Conservation (phyloP, 2,888 invertebrate genomes). For the Eutolmus rufibarbis region DNA sequence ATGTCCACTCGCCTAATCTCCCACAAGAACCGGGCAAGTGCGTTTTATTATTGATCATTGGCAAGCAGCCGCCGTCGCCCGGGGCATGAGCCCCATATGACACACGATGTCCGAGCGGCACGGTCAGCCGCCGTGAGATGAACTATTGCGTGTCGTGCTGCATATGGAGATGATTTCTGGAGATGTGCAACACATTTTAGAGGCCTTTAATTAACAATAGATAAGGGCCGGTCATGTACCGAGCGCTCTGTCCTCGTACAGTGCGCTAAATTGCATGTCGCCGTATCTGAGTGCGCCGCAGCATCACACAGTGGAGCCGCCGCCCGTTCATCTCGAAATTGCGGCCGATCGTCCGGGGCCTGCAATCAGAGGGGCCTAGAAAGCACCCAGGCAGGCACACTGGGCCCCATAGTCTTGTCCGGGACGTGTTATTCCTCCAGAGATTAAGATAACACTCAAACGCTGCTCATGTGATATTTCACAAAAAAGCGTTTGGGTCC, state of each 20-base stretch:
- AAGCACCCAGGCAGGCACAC: background rate
- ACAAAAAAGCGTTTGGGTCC: background rate
- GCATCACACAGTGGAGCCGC: background rate
- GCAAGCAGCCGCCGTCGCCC: background rate
- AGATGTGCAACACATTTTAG: background rate
- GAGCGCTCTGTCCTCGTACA: constrained; percentile 15
- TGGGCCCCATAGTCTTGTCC: background rate
- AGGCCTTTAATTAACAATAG: constrained; percentile 38
- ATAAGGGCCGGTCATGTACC: constrained; percentile 8
- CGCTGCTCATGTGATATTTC: constrained; percentile 21
- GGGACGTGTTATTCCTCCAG: constrained; percentile 1
- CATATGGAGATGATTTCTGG: constrained; percentile 18
- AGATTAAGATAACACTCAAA: constrained; percentile 39
- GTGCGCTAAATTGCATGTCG: constrained; percentile 32
- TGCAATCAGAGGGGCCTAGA: background rate
- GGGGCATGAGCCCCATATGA: background rate
- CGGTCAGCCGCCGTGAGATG: background rate
- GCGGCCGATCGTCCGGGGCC: background rate
- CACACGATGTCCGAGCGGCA: background rate
- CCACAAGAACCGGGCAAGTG: background rate
- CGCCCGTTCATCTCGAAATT: background rate
- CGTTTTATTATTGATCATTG: background rate
- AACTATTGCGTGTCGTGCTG: constrained; percentile 11
- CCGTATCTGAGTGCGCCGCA: constrained; percentile 2
- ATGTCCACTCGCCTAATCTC: background rate